Evolutionary conservation across 2,797 vertebrate species (phyloP), one percentile per base, ranked within the genome.

Genomic region (Sparidentex hasta): DNA sequence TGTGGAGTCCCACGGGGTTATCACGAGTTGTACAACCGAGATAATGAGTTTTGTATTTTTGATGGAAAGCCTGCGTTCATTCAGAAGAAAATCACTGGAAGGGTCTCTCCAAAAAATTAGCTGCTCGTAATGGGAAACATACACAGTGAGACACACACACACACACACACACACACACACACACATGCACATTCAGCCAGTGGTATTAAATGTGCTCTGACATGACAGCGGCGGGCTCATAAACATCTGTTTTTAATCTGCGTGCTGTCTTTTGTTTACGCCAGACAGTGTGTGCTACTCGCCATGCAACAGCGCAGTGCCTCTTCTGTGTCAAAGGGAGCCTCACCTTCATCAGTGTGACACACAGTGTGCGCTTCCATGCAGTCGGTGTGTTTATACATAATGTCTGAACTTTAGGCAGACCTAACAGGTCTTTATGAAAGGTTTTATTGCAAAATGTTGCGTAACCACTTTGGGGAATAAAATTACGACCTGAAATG

Each of bases 191-290:
- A 6, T 33, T 33, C 29, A 70, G 70, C 57, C 69, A 52, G 76
- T 67, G 57, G 79, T 87, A 65, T 67, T 81, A 91, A 90, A 90
- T 82, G 81, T 83, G 88, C 81, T 87, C 81, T 75, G 90, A 92
- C 90, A 88, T 84, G 69, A 83, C 84, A 90, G 86, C 80, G 82
- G 70, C 74, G 54, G 74, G 85, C 85, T 87, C 76, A 81, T 83
- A 86, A 88, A 94, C 94, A 95, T 95, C 90, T 96, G 94, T 82
- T 94, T 94, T 76, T 82, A 83, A 92, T 95, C 89, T 83, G 38
- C 41, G 65, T 61, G 65, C 74, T 77, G 64, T 75, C 75, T 83
- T 78, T 87, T 92, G 90, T 92, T 93, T 94, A 92, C 88, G 88
- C 87, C 83, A 72, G 78, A 74, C 64, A 64, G 74, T 74, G 80